Evolutionary conservation across 2,888 invertebrate genomes (phyloP), one percentile per base, ranked within the genome.

Genomic region (Euphydryas editha): DNA sequence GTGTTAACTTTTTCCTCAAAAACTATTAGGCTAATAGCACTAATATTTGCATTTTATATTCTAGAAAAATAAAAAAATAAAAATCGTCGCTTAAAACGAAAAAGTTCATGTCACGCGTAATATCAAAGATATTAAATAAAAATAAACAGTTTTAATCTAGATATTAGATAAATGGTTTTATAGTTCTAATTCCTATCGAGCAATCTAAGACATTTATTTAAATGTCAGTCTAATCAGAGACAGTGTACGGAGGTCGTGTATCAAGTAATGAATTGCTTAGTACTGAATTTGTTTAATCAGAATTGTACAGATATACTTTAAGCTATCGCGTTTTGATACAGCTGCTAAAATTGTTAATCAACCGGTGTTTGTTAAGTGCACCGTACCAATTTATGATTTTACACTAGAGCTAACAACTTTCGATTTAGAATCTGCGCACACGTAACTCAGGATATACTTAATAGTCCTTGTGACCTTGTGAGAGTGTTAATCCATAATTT

Each of bases 331-430:
- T 58, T 61, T 47, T 30, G 65, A 65, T 59, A 68, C 59, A 64
- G 69, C 77, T 79, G 81, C 78, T 78, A 79, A 81, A 81, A 80
- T 77, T 69, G 81, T 79, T 82, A 83, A 83, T 82, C 81, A 81
- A 76, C 75, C 67, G 69, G 57, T 75, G 72, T 67, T 69, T 72
- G 65, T 73, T 78, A 76, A 79, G 76, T 75, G 73, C 75, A 75
- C 71, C 76, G 76, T 75, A 68, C 59, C 70, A 68, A 79, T 80
- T 80, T 81, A 80, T 74, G 74, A 73, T 58, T 67, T 18, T 58
- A 63, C 70, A 62, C 36, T 37, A 24, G 65, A 70, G 72, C 73
- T 72, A 74, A 73, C 75, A 67, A 73, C 73, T 72, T 71, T 30
- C 24, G n/a, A n/a, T 8, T 17, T 30, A n/a, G 30, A 30, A 24